Percentiles rank a stretch among this genome's conserved stretches.
These are phyloP conservation scores for Natator depressus DNA, from an alignment of 2,113 vertebrate genomes.

Conservation along the genomic window DNA sequence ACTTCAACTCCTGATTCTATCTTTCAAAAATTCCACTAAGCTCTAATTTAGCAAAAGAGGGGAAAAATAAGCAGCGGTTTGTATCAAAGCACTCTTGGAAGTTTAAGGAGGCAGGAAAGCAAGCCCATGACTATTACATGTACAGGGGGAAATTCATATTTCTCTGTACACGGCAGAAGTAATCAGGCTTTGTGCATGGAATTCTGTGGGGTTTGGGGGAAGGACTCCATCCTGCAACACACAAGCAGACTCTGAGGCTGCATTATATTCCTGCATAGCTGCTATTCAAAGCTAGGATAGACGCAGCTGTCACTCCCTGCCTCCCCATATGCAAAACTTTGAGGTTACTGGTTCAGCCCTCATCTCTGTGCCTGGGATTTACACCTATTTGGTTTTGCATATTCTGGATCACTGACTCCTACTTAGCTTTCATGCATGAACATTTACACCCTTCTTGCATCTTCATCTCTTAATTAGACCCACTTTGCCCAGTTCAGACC, in stretches of 20 bases:
- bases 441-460: neutral
- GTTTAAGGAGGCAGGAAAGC: neutral
- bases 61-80: neutral
- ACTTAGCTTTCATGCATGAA: neutral
- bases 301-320: neutral
- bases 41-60: constrained; percentile 22
- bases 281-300: neutral
- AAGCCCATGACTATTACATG: neutral
- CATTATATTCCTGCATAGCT: neutral
- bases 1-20: constrained; percentile 23
- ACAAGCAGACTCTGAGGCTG: neutral
- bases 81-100: constrained; percentile 30
- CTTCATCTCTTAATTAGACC: neutral
- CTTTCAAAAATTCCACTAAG: constrained; percentile 42
- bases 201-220: neutral
- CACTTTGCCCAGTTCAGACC: neutral
- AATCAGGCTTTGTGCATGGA: neutral
- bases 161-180: constrained; percentile 2
- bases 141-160: neutral
- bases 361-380: neutral
- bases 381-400: neutral
- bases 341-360: neutral
- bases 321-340: neutral
- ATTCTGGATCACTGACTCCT: neutral
- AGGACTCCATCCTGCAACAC: fast-evolving